Conservation (phyloP, 2,113 vertebrate genomes). For the Phalacrocorax carbo region DNA sequence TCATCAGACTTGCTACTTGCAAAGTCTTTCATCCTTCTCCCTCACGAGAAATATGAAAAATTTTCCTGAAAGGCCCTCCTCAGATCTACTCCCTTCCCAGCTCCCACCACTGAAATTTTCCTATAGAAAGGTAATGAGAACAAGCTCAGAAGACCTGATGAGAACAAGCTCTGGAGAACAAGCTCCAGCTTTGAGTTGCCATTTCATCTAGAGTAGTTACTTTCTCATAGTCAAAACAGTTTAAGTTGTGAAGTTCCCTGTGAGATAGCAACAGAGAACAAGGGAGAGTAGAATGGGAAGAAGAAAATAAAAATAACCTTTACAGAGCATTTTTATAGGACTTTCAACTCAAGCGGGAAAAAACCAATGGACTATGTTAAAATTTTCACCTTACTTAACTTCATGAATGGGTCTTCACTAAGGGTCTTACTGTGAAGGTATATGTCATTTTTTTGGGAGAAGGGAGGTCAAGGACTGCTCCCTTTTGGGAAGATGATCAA, state of each 20-base stretch:
- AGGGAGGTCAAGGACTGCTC: neutral
- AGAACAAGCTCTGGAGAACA: neutral
- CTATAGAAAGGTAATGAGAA: neutral
- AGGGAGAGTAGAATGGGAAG: neutral
- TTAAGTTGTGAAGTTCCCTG: neutral
- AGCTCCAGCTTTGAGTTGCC: neutral
- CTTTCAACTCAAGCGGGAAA: neutral
- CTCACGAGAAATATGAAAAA: neutral
- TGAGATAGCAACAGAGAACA: neutral
- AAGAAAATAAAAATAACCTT: neutral
- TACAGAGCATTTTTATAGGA: neutral
- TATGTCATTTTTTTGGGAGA: neutral
- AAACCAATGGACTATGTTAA: neutral
- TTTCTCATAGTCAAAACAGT: neutral
- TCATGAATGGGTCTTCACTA: neutral
- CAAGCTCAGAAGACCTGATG: neutral
- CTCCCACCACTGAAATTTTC: neutral
- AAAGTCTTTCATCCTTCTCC: slow-evolving; percentile 11
- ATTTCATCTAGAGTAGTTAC: neutral
- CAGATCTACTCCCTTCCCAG: neutral
- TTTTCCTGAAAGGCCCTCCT: neutral
- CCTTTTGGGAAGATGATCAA: neutral
- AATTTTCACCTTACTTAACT: neutral
- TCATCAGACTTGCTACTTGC: neutral
- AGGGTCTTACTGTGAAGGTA: neutral